Evolutionary conservation across 2,797 vertebrate genomes (phyloP), one percentile per base, ranked within the genome.

Genomic region (Siniperca obscura): DNA sequence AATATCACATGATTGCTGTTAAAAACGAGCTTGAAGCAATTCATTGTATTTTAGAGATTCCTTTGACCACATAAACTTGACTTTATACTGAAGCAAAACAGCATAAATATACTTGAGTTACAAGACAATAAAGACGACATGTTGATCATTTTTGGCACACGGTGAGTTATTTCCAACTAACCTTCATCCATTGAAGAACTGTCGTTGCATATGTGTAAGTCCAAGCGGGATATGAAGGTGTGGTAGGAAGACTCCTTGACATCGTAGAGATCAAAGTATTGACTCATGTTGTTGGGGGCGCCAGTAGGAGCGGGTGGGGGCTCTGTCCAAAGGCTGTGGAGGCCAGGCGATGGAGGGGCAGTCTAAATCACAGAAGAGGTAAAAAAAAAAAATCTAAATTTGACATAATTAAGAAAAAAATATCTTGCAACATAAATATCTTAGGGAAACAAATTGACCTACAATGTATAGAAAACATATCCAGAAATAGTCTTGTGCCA

Each of bases 201-300:
- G 91, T 99, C 98, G 5, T 98, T 98, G 69, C 98, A 99, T 91
- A 99, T 94, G 84, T 99, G 98, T 90, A 99, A 94, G 87, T 99
- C 98, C 89, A 99, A 93, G 70, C 97, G 98, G 19, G 98, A 99
- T 91, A 99, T 98, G 84, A 98, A 97, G 30, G 97, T 97, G 94
- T 99, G 98, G 90, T 99, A 99, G 0, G 98, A 99, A 0, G 98
- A 97, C 83, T 99, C 98, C 76, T 98, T 99, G 86, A 99, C 97
- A 67, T 99, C 97, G 14, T 96, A 96, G 52, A 95, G 96, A 72
- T 99, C 98, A 40, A 99, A 99, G 91, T 97, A 97, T 74, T 99
- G 97, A 83, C 97, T 97, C 19, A 95, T 92, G 79, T 96, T 97
- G 86, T 86, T 96, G 50, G 96, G 94, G 17, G 94, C 95, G 0